Percentiles rank a stretch among this genome's conserved stretches.
Conservation (phyloP, 2,113 vertebrate species). For the Struthidea cinerea region DNA sequence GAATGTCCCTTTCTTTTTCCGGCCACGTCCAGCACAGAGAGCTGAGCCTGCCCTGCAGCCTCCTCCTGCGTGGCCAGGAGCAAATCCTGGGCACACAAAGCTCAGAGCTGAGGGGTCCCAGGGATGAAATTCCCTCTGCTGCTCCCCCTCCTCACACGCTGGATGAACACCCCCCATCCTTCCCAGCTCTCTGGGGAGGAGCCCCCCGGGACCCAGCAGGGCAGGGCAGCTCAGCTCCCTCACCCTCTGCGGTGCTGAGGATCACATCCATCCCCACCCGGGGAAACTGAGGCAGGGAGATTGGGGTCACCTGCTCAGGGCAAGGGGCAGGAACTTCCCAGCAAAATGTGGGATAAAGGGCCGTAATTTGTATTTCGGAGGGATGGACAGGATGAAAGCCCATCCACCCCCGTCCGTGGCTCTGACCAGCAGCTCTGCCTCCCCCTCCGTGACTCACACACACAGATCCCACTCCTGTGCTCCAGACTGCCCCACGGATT, state of each 20-base stretch:
- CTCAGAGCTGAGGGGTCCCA: background rate
- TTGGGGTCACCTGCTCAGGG: background rate
- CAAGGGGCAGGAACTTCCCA: background rate
- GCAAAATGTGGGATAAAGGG: background rate
- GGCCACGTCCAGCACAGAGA: background rate
- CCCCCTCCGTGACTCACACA: background rate
- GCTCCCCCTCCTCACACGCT: background rate
- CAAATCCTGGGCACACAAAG: background rate
- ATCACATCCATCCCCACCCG: background rate
- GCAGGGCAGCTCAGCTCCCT: background rate
- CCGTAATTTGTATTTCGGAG: background rate
- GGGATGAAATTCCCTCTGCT: background rate
- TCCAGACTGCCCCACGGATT: background rate
- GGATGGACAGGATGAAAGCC: background rate
- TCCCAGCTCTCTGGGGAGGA: background rate
- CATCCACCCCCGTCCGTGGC: fast-evolving
- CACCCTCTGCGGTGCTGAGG: background rate
- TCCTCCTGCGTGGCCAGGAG: fast-evolving
- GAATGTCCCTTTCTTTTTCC: background rate
- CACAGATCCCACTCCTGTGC: background rate
- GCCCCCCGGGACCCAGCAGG: background rate
- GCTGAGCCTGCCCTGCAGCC: background rate
- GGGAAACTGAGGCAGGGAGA: background rate
- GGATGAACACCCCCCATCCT: background rate
- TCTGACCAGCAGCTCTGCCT: background rate